These are phyloP conservation scores for Manis crassicaudata DNA, from an alignment of 2,797 vertebrate species.

Conservation along the genomic window DNA sequence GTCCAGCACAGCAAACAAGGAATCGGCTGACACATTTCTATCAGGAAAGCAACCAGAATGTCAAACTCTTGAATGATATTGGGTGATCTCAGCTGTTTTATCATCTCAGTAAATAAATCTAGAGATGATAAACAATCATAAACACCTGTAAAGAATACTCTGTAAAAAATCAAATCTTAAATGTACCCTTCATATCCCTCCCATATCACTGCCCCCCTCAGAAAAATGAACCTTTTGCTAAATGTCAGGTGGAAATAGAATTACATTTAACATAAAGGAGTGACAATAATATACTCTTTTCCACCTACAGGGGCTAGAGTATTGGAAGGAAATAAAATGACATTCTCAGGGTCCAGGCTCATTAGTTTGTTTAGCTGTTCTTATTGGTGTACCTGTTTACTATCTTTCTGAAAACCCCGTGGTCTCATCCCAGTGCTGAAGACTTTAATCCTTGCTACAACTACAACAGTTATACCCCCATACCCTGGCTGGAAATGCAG, in stretches of 20 bases:
- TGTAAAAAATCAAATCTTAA: conserved; percentile 56
- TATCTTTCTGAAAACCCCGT: conserved; percentile 8
- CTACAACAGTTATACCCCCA: not conserved
- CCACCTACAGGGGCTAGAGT: not conserved
- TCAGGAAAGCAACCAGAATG: conserved; percentile 60
- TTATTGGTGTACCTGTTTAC: conserved; percentile 1
- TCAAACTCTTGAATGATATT: conserved; percentile 64
- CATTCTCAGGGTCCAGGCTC: not conserved
- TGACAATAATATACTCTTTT: conserved; percentile 30
- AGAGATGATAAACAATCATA: conserved; percentile 52
- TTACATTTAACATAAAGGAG: not conserved
- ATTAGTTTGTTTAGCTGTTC: conserved; percentile 13
- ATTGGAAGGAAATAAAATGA: not conserved
- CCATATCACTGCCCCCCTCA: not conserved
- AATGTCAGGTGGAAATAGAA: conserved; percentile 13
- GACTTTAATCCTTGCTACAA: not conserved
- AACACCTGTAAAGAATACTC: conserved; percentile 53
- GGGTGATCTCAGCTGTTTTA: conserved; percentile 57
- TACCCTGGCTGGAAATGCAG: conserved; percentile 40
- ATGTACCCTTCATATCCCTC: not conserved
- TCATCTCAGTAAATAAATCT: conserved; percentile 70
- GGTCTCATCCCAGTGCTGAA: not conserved
- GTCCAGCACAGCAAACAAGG: conserved; percentile 61
- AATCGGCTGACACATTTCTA: conserved; percentile 64
- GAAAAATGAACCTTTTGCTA: not conserved